phyloP scores from a whole-genome alignment of 1,140 invertebrate species.

The Cherax destructor region DNA sequence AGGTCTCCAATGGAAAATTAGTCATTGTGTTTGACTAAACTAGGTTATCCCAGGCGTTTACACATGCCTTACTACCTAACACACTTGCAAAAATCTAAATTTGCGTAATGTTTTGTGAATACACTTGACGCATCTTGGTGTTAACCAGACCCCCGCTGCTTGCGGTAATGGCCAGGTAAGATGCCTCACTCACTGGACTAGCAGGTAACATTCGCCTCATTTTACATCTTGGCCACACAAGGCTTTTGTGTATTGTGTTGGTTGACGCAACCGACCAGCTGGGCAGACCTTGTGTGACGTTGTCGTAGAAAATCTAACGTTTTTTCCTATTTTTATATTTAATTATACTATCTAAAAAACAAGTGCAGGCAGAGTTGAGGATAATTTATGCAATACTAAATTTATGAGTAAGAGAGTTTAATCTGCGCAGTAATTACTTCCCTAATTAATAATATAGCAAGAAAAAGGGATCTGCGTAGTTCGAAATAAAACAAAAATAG shows the following conservation, averaged over 20 bases:
- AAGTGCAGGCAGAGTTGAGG: background rate
- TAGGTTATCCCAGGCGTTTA: no score
- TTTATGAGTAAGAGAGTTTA: background rate
- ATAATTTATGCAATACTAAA: background rate
- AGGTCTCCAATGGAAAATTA: no score
- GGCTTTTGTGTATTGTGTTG: background rate
- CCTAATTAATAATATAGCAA: background rate
- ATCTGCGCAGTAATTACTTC: background rate
- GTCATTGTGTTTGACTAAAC: no score
- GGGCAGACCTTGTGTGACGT: background rate
- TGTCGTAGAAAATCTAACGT: background rate
- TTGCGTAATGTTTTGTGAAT: no score
- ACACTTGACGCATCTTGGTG: no score
- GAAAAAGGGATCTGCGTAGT: background rate
- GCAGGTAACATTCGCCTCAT: background rate
- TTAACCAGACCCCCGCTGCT: no score
- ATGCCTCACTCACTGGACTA: background rate
- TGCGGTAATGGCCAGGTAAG: background rate
- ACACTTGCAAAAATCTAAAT: no score
- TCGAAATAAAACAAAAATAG: background rate
- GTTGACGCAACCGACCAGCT: background rate
- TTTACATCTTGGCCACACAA: background rate
- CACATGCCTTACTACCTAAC: no score
- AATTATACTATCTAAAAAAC: background rate
- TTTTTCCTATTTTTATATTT: background rate